Conservation (phyloP, 2,888 invertebrate genomes). For the Apodemia mormo region DNA sequence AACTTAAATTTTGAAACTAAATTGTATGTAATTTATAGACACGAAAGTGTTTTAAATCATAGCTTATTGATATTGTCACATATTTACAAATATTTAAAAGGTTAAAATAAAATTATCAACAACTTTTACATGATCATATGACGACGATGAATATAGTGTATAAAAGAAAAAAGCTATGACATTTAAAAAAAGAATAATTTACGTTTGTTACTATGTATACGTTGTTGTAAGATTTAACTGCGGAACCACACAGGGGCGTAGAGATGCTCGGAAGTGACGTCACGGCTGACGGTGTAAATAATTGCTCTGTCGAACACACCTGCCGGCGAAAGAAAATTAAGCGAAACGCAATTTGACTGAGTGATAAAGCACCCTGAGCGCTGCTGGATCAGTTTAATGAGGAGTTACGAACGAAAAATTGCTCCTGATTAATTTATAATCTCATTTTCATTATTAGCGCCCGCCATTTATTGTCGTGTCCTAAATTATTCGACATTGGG, state of each 20-base stretch:
- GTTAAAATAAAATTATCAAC: not conserved
- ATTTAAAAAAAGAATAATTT: conserved; percentile 41
- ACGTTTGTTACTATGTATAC: conserved; percentile 66
- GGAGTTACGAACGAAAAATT: conserved; percentile 74
- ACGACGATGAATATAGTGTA: not conserved
- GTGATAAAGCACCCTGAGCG: conserved; percentile 76
- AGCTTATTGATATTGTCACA: too few relatives aligned
- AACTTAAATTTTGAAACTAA: not conserved
- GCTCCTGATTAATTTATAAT: conserved; percentile 67
- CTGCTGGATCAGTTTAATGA: conserved; percentile 75
- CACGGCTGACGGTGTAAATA: conserved; percentile 78
- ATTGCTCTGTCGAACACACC: conserved; percentile 82
- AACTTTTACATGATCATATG: not conserved
- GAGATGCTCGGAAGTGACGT: conserved; percentile 60
- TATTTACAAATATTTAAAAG: too few relatives aligned
- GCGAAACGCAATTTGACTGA: conserved; percentile 81
- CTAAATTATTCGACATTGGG: conserved; percentile 45
- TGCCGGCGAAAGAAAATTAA: conserved; percentile 80
- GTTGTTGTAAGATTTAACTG: conserved; percentile 54
- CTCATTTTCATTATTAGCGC: conserved; percentile 57
- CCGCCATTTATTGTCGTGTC: conserved; percentile 47
- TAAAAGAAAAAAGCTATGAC: not conserved
- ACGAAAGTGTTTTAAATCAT: too few relatives aligned
- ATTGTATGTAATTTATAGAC: not conserved
- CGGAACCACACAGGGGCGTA: conserved; percentile 50